Evolutionary conservation across 2,797 vertebrate genomes (phyloP).

Genomic region (Ispidina lecontei): DNA sequence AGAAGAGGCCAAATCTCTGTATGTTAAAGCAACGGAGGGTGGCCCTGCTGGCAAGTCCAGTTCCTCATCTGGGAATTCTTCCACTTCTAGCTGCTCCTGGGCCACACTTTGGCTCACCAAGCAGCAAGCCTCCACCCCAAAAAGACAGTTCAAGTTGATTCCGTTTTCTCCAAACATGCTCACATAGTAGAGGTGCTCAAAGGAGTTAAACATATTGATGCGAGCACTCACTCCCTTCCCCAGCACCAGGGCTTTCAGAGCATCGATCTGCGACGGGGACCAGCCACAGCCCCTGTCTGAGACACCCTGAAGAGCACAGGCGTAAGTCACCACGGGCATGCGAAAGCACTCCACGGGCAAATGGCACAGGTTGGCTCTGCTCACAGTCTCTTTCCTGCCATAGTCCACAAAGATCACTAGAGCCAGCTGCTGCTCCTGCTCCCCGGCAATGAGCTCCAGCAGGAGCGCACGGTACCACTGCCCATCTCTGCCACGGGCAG

Average conservation of each 20-base stretch:
- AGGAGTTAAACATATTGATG: conserved; percentile 88
- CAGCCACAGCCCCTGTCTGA: conserved; percentile 85
- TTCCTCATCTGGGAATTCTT: not conserved
- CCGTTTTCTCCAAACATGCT: conserved; percentile 87
- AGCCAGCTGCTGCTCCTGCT: conserved; percentile 73
- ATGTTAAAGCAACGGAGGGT: not conserved
- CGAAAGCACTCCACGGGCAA: conserved; percentile 87
- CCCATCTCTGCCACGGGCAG: conserved; percentile 86
- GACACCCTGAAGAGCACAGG: conserved; percentile 88
- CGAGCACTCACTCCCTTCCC: conserved; percentile 83
- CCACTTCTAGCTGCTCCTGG: not conserved
- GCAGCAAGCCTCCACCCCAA: conserved; percentile 75
- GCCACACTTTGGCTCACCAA: conserved; percentile 26
- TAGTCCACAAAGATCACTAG: conserved; percentile 90
- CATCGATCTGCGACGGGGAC: conserved; percentile 80
- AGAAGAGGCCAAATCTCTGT: not conserved
- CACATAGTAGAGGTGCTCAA: conserved; percentile 89
- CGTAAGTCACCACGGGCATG: conserved; percentile 92
- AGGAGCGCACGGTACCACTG: conserved; percentile 86
- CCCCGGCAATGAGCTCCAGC: conserved; percentile 65
- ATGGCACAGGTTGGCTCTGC: conserved; percentile 77
- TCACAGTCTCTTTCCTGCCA: conserved; percentile 87
- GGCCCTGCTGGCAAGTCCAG: not conserved
- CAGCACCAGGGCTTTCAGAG: conserved; percentile 84
- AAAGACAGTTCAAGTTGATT: conserved; percentile 85